Conservation (phyloP, 1,140 invertebrate species). For the Drosophila albomicans region DNA sequence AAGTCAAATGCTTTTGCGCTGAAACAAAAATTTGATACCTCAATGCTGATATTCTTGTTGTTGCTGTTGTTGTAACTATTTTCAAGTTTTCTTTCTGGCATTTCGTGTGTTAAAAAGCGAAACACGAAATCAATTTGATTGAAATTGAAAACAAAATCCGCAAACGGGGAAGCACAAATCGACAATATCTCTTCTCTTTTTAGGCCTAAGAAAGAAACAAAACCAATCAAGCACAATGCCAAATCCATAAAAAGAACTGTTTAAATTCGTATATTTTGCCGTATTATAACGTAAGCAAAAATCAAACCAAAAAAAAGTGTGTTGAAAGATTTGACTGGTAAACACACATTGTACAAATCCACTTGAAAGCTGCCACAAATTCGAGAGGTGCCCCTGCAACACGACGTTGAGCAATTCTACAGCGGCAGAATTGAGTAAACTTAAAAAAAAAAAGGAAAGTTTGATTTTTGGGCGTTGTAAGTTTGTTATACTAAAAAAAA, state of each 20-base stretch:
- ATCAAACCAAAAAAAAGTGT: neutral
- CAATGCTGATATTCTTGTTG: slow-evolving; percentile 37
- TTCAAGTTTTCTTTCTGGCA: slow-evolving; percentile 11
- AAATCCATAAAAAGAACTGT: neutral
- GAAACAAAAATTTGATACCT: slow-evolving; percentile 59
- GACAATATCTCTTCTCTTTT: neutral
- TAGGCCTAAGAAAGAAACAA: neutral
- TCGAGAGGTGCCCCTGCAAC: neutral
- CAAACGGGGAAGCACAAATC: neutral
- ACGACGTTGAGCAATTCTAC: neutral
- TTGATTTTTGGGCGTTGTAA: too few species aligned
- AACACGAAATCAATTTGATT: slow-evolving; percentile 64
- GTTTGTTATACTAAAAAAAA: too few species aligned
- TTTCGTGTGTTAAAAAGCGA: slow-evolving; percentile 49
- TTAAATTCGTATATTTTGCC: neutral
- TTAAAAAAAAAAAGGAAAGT: too few species aligned
- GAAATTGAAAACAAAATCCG: slow-evolving; percentile 44
- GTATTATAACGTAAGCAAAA: neutral
- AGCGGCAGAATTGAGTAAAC: neutral
- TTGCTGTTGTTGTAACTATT: slow-evolving; percentile 34
- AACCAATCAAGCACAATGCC: neutral
- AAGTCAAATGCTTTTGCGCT: slow-evolving; percentile 68
- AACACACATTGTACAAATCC: neutral
- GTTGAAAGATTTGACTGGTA: slow-evolving; percentile 5
- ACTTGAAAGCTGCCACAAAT: neutral